phyloP scores from a whole-genome alignment of 2,797 vertebrate genomes.

The Peromyscus attwateri region DNA sequence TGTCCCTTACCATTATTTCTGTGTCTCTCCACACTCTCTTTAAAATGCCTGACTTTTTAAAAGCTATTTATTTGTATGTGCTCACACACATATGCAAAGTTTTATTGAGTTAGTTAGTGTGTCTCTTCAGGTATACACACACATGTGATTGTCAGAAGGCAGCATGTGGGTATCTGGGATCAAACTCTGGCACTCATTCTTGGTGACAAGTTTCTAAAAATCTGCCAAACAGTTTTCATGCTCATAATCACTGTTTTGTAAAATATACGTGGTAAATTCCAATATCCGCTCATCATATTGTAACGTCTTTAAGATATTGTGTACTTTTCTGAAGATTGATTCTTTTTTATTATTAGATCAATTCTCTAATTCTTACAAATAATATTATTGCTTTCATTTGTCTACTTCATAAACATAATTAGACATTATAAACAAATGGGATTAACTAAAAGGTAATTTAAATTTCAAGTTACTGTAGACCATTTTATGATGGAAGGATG shows the following conservation, averaged over 20 bases:
- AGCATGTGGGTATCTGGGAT: neutral
- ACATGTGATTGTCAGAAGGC: neutral
- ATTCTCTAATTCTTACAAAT: neutral
- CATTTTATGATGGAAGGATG: constrained; percentile 36
- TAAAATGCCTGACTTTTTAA: neutral
- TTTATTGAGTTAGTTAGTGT: neutral
- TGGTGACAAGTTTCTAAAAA: neutral
- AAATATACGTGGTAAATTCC: too few relatives aligned
- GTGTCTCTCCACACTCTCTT: neutral
- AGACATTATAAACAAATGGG: constrained; percentile 63
- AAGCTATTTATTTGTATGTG: neutral
- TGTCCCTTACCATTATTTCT: neutral
- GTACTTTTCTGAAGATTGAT: neutral
- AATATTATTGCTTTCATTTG: constrained; percentile 10
- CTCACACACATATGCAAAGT: neutral
- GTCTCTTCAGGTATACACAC: neutral
- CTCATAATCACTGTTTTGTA: neutral
- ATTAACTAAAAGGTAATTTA: constrained; percentile 47
- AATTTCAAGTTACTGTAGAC: constrained; percentile 21
- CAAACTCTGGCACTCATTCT: neutral
- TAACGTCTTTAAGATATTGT: neutral
- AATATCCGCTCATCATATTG: neutral
- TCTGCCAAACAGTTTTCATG: neutral
- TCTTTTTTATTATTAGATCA: neutral
- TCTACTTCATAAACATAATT: constrained; percentile 14